Conservation (phyloP, 2,888 invertebrate genomes). For the Xylocampa areola region DNA sequence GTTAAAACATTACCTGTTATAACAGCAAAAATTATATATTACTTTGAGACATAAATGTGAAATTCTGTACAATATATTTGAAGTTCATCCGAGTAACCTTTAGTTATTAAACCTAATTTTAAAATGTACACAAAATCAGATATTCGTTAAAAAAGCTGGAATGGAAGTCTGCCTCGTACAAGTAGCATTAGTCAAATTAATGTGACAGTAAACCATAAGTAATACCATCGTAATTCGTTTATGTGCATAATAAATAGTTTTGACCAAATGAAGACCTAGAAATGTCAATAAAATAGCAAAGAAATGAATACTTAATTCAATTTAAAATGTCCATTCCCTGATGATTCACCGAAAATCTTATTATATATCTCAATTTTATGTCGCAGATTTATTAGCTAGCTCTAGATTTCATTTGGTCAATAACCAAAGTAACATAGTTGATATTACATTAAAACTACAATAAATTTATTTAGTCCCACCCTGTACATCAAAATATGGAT, state of each 20-base stretch:
- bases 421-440: constrained; percentile 37
- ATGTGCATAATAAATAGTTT: constrained; percentile 42
- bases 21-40: constrained; percentile 59
- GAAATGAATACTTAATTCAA: not conserved
- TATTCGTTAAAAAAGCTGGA: constrained; percentile 55
- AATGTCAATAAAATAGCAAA: constrained; percentile 1
- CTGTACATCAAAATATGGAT: constrained; percentile 61
- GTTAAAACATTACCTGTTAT: constrained; percentile 41
- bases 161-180: constrained; percentile 59
- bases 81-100: constrained; percentile 42
- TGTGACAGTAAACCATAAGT: constrained; percentile 34
- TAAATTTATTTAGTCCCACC: constrained; percentile 59
- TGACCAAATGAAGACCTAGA: constrained; percentile 48
- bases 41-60: constrained; percentile 61
- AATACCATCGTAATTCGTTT: constrained; percentile 41
- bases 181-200: constrained; percentile 52
- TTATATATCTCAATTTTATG: constrained; percentile 2
- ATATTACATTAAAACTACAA: constrained; percentile 50
- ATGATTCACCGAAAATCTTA: constrained; percentile 1
- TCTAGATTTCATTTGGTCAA: constrained; percentile 50
- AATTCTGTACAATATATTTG: constrained; percentile 58
- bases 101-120: constrained; percentile 42
- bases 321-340: constrained; percentile 21
- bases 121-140: constrained; percentile 47
- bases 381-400: constrained; percentile 11